A percentile compares a stretch with the other conserved stretches of the same genome.
phyloP scores from a whole-genome alignment of 1,140 invertebrate species.

The Drosophila micromelanica region DNA sequence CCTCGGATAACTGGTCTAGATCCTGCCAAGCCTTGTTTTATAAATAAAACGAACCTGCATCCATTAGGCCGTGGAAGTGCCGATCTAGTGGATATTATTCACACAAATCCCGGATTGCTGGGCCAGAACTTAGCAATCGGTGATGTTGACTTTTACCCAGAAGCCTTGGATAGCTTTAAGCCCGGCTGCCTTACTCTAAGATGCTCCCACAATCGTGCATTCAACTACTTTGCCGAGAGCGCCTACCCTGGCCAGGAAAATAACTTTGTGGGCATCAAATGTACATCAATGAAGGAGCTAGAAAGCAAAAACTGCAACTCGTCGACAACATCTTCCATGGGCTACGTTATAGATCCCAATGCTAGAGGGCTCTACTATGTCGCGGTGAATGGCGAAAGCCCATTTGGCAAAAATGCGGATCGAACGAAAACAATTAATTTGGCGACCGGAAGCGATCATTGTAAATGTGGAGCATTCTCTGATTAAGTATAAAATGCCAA shows the following conservation, averaged over 20 bases:
- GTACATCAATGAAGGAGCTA: slow-evolving; percentile 51
- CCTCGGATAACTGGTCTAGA: slow-evolving; percentile 88
- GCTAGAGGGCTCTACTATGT: slow-evolving; percentile 65
- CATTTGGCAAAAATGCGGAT: slow-evolving; percentile 53
- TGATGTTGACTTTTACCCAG: slow-evolving; percentile 91
- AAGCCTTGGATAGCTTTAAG: slow-evolving; percentile 76
- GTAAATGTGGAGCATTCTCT: too few species aligned
- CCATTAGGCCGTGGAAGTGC: slow-evolving; percentile 86
- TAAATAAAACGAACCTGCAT: slow-evolving; percentile 74
- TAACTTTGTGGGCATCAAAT: slow-evolving; percentile 65
- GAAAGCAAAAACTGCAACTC: slow-evolving; percentile 36
- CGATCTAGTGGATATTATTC: slow-evolving; percentile 89
- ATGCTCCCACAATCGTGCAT: slow-evolving; percentile 88
- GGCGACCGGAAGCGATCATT: neutral
- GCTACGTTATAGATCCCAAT: slow-evolving; percentile 48
- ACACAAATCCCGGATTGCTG: slow-evolving; percentile 90
- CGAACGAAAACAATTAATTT: neutral
- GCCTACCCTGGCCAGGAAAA: slow-evolving; percentile 82
- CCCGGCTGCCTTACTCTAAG: slow-evolving; percentile 86
- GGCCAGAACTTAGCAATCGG: slow-evolving; percentile 84
- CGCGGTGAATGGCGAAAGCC: slow-evolving; percentile 55
- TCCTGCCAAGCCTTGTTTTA: slow-evolving; percentile 89
- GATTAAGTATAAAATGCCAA: too few species aligned
- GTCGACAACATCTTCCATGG: slow-evolving; percentile 54
- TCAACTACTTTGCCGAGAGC: slow-evolving; percentile 87